Conservation (phyloP, 2,888 invertebrate genomes). For the Polylopha cassiicola region DNA sequence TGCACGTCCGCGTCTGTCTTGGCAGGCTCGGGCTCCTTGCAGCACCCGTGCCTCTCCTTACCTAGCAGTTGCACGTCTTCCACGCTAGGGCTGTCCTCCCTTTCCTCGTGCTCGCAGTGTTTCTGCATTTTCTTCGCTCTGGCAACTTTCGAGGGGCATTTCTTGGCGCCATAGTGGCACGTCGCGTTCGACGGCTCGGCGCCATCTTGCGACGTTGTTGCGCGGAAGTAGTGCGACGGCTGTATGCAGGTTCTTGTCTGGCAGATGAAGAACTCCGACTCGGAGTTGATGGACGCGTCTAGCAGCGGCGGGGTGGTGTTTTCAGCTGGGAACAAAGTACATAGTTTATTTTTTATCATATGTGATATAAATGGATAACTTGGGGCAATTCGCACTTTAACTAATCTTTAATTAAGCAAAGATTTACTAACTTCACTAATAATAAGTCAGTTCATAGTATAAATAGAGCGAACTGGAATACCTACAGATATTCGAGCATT, state of each 20-base stretch:
- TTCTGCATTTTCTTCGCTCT: constrained; percentile 42
- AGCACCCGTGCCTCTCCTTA: constrained; percentile 31
- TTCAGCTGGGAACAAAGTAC: constrained; percentile 46
- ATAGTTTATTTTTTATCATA: not conserved
- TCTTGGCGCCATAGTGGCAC: constrained; percentile 61
- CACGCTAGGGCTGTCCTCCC: constrained; percentile 54
- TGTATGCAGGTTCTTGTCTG: constrained; percentile 65
- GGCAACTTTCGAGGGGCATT: constrained; percentile 62
- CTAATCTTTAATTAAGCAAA: too few species aligned
- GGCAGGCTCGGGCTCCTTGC: too few species aligned
- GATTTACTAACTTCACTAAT: too few species aligned
- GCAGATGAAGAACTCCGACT: constrained; percentile 62
- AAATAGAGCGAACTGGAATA: too few species aligned
- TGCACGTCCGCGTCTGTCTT: too few species aligned
- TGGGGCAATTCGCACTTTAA: not conserved
- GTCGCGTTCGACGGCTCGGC: constrained; percentile 38
- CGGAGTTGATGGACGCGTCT: constrained; percentile 49
- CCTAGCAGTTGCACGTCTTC: constrained; percentile 57
- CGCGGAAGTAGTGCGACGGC: constrained; percentile 65
- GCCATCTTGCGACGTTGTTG: constrained; percentile 40
- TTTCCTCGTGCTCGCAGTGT: constrained; percentile 41
- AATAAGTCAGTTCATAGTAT: too few species aligned
- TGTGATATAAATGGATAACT: not conserved
- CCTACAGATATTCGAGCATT: too few species aligned
- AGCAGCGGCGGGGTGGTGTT: constrained; percentile 63